Conservation (phyloP, 2,888 invertebrate genomes). For the Polylopha cassiicola region DNA sequence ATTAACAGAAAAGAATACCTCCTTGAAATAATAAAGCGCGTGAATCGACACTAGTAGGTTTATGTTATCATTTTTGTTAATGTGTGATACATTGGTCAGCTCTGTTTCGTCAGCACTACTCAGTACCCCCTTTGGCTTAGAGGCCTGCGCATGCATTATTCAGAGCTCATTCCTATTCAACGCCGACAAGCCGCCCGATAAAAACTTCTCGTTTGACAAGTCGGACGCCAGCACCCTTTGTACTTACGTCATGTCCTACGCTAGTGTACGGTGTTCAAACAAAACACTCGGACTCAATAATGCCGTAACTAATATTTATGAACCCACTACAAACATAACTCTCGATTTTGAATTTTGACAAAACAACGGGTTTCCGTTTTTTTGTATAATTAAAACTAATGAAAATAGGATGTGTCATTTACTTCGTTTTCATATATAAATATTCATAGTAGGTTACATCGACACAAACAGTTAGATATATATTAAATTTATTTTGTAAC, state of each 20-base stretch:
- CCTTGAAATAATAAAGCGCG: no score
- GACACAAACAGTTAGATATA: no score
- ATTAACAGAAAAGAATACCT: no score
- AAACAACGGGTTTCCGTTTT: no score
- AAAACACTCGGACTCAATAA: constrained; percentile 26
- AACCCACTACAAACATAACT: constrained; percentile 24
- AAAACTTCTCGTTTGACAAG: constrained; percentile 76
- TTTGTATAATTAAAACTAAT: no score
- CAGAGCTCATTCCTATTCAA: constrained; percentile 75
- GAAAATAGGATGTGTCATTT: no score
- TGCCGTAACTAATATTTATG: constrained; percentile 37
- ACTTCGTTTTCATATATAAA: no score
- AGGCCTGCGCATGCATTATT: constrained; percentile 67
- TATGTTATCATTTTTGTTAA: constrained; percentile 14
- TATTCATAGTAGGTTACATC: no score
- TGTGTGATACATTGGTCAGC: constrained; percentile 37
- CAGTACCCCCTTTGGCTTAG: constrained; percentile 32
- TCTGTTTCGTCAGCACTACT: constrained; percentile 43
- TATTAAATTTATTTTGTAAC: no score
- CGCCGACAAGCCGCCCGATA: constrained; percentile 71
- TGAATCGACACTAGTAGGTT: no score
- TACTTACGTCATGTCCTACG: constrained; percentile 62
- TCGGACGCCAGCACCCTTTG: constrained; percentile 73
- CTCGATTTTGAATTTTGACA: no score
- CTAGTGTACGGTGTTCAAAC: constrained; percentile 34